Conservation (phyloP, 2,888 invertebrate species). For the Drosophila koepferae region DNA sequence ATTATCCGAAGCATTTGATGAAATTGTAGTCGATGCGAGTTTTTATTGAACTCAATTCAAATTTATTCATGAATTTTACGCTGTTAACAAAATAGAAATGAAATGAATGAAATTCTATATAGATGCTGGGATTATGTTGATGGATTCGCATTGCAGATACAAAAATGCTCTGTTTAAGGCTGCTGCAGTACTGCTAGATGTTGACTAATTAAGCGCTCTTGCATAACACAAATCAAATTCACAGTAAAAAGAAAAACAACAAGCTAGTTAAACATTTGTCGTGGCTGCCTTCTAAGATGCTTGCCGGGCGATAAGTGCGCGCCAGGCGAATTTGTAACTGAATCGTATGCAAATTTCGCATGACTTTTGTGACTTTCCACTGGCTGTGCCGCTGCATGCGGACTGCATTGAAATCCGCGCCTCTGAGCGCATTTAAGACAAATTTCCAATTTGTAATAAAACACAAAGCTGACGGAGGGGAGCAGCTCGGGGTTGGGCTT, state of each 20-base stretch:
- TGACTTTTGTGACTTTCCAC: constrained; percentile 51
- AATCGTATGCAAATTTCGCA: constrained; percentile 52
- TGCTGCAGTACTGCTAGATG: neutral
- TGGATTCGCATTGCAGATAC: neutral
- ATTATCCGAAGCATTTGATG: constrained; percentile 1
- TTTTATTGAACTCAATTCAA: neutral
- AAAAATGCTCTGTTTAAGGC: neutral
- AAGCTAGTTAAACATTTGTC: constrained; percentile 40
- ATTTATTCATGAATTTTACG: constrained; percentile 1
- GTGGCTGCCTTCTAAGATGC: constrained; percentile 46
- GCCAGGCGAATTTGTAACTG: constrained; percentile 43
- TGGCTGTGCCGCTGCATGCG: constrained; percentile 16
- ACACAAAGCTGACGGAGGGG: constrained; percentile 34
- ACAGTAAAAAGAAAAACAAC: neutral
- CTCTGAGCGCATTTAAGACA: constrained; percentile 55
- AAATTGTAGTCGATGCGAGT: neutral
- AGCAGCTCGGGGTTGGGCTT: constrained; percentile 38
- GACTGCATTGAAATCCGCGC: constrained; percentile 32
- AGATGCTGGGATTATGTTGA: neutral
- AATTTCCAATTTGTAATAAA: constrained; percentile 67
- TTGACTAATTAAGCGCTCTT: constrained; percentile 37
- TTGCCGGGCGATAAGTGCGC: constrained; percentile 39
- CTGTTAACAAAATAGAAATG: constrained; percentile 4
- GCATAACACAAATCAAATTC: constrained; percentile 27
- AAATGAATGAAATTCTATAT: neutral